Evolutionary conservation across 2,888 invertebrate species (phyloP).

Genomic region (Willowsia nigromaculata): DNA sequence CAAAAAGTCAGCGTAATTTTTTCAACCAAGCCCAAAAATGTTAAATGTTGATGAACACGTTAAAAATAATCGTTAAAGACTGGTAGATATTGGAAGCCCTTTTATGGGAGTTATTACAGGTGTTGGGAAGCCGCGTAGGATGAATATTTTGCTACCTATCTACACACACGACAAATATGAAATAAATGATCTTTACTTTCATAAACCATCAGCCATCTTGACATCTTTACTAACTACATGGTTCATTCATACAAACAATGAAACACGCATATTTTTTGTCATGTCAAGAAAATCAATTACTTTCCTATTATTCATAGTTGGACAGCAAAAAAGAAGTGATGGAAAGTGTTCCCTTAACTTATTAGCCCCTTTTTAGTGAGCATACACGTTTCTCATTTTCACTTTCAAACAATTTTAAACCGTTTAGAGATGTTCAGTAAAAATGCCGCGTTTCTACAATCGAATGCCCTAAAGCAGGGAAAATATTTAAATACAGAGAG

Average conservation of each 20-base stretch:
- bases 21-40: no score
- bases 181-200: no score
- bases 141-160: slow-evolving; percentile 52
- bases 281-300: slow-evolving; percentile 15
- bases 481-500: slow-evolving; percentile 8
- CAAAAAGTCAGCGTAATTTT: background rate
- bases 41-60: slow-evolving; percentile 70
- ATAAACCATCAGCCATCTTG: background rate
- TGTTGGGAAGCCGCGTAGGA: slow-evolving; percentile 64
- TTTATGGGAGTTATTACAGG: slow-evolving; percentile 67
- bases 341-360: background rate
- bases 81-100: slow-evolving; percentile 32
- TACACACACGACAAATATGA: background rate
- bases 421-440: background rate
- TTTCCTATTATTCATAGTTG: background rate
- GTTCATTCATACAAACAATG: background rate
- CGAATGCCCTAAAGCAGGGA: slow-evolving; percentile 22
- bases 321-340: background rate
- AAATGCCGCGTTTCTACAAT: slow-evolving; percentile 19
- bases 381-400: background rate
- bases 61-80: slow-evolving; percentile 54
- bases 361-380: background rate
- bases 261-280: background rate
- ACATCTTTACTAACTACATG: slow-evolving; percentile 11
- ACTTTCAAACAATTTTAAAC: slow-evolving; percentile 32